phyloP scores from a whole-genome alignment of 2,797 vertebrate genomes.

The Mionectes olivaceus region DNA sequence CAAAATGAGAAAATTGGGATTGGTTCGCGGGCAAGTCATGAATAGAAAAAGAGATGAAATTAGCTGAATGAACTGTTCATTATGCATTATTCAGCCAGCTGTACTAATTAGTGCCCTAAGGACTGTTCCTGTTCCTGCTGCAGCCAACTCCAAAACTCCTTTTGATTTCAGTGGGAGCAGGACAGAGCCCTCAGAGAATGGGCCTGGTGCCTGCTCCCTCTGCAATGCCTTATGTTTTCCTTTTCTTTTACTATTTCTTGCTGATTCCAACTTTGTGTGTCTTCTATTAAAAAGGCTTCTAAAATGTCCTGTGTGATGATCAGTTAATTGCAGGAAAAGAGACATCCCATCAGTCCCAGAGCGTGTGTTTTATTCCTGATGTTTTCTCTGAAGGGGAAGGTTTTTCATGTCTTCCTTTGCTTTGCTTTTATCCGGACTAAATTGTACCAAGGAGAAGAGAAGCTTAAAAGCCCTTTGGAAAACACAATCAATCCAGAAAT shows the following conservation, averaged over 20 bases:
- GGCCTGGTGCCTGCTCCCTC: conserved; percentile 32
- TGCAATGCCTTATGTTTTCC: background rate
- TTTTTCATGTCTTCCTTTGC: background rate
- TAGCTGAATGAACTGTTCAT: conserved; percentile 69
- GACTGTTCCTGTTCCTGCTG: conserved; percentile 57
- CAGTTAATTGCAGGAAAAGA: background rate
- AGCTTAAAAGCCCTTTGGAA: background rate
- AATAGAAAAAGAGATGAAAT: conserved; percentile 55
- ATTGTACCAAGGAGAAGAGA: background rate
- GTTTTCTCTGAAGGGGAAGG: background rate
- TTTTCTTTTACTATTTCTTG: background rate
- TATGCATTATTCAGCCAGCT: conserved; percentile 68
- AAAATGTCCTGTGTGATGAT: background rate
- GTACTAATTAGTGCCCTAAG: conserved; percentile 69
- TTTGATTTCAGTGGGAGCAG: conserved; percentile 52
- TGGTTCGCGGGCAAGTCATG: conserved; percentile 30
- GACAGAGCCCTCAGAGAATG: conserved; percentile 17
- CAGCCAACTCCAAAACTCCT: conserved; percentile 54
- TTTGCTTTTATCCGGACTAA: background rate
- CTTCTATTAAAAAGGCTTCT: background rate
- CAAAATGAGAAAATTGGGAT: conserved; percentile 45
- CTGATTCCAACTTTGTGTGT: background rate
- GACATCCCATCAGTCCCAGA: background rate
- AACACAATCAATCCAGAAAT: conserved; percentile 7
- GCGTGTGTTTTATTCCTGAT: background rate